Conservation (phyloP, 2,888 invertebrate species). For the Alloscopus bannaensis region DNA sequence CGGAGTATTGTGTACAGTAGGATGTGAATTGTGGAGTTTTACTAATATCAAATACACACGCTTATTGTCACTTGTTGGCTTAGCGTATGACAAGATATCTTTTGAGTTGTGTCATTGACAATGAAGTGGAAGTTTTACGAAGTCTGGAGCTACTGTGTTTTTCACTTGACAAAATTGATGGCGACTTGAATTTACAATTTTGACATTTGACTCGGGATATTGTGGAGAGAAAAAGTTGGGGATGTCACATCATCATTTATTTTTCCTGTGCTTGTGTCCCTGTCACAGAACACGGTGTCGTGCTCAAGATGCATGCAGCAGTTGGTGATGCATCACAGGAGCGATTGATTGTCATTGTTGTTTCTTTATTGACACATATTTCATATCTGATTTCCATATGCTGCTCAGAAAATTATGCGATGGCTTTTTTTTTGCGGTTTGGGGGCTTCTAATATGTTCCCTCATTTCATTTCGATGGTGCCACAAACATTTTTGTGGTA, state of each 20-base stretch:
- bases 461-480: background rate
- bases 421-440: too few species aligned
- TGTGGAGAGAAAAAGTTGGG: background rate
- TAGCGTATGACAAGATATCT: too few species aligned
- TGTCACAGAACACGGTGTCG: too few species aligned
- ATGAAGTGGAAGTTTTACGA: constrained; percentile 29
- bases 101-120: constrained; percentile 45
- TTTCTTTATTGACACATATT: constrained; percentile 44
- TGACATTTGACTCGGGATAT: constrained; percentile 33
- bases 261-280: too few species aligned
- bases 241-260: constrained; percentile 53
- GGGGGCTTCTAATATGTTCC: background rate
- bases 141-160: constrained; percentile 54
- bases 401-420: too few species aligned
- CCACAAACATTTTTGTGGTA: too few species aligned
- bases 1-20: too few species aligned
- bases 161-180: constrained; percentile 40
- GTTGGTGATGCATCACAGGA: constrained; percentile 16
- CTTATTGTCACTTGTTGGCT: too few species aligned
- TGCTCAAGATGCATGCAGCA: constrained; percentile 43
- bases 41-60: too few species aligned
- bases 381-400: constrained; percentile 17
- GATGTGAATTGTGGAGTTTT: too few species aligned
- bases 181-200: constrained; percentile 28
- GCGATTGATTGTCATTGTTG: constrained; percentile 11